Base-by-base conservation (phyloP, 1,140 invertebrate species). In the Ectropis grisescens region DNA sequence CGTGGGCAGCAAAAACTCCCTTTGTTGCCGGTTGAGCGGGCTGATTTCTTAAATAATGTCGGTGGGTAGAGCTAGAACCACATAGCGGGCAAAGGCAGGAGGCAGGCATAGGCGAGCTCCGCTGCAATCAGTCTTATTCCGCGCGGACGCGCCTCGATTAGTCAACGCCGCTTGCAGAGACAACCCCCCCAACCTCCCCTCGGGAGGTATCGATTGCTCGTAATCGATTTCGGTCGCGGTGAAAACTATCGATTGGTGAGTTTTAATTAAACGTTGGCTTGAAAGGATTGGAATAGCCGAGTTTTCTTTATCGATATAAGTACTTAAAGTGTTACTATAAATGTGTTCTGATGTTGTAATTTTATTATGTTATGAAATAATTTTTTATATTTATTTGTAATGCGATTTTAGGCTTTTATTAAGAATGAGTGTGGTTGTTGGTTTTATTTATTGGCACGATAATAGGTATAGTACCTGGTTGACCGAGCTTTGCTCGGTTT, bases 11-110 rank as follows among this genome's bases (percentile, higher is more conserved):
- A 61, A 67, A 59, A 61, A 65, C 54, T 67, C 58, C 61, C 61
- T 66, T 70, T 65, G 65, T 71, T 76, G 59, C 68, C 71, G 68
- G 66, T 65, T 42, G 56, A 66, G 57, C 60, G 48, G 48, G 65
- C 74, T 74, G 68, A 75, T 74, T 79, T 75, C 69, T 75, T 75
- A 75, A 79, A 75, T 74, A 79, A 75, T 75, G 74, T 75, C 60
- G 69, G 67, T 67, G 65, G 69, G 58, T 68, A 19, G 16, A 8
- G 16, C 16, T 19, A 8, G 39, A 58, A 53, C 58, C 64, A 62
- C 58, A 62, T 54, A 57, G 60, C 58, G 64, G 55, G 55, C 59
- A 70, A 67, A 55, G 55, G 58, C 58, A 62, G 61, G 54, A 66
- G 55, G 55, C 59, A 70, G 69, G 58, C 58, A 62, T 62, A 62